Evolutionary conservation across 2,113 vertebrate species (phyloP).

Genomic region (Esox niger): DNA sequence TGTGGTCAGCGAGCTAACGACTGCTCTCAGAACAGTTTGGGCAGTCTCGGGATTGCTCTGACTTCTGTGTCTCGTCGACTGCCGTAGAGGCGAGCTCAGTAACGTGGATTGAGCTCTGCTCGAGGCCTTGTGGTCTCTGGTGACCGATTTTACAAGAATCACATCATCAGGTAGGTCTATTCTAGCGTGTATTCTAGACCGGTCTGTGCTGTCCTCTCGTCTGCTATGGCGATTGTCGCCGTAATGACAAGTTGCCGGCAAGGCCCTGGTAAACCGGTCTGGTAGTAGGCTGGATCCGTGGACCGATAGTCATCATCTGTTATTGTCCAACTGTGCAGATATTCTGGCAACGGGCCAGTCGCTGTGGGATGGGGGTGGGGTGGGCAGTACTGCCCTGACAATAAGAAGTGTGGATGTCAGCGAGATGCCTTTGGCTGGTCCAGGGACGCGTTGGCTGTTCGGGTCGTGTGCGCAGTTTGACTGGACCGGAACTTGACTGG

Average conservation of each 20-base stretch:
- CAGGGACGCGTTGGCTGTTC: background rate
- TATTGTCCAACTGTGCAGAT: background rate
- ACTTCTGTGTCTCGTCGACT: background rate
- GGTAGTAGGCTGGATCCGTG: background rate
- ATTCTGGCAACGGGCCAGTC: background rate
- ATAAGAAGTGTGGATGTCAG: conserved; percentile 18
- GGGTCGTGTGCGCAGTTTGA: background rate
- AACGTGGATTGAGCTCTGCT: background rate
- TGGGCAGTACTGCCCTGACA: conserved; percentile 7
- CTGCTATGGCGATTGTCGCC: no score
- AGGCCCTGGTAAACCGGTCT: no score
- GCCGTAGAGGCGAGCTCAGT: conserved; percentile 34
- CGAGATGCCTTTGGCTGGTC: background rate
- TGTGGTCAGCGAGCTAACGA: no score
- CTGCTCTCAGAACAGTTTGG: conserved; percentile 1
- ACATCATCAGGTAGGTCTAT: conserved; percentile 52
- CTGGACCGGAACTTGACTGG: background rate
- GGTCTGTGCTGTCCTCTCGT: no score
- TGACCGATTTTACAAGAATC: background rate
- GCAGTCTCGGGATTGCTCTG: background rate
- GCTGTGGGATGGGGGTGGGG: background rate
- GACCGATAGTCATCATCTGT: background rate
- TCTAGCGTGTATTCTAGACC: no score
- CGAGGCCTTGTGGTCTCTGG: no score
- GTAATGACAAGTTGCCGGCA: no score